Conservation (phyloP, 2,113 vertebrate species). For the Apodemus sylvaticus region DNA sequence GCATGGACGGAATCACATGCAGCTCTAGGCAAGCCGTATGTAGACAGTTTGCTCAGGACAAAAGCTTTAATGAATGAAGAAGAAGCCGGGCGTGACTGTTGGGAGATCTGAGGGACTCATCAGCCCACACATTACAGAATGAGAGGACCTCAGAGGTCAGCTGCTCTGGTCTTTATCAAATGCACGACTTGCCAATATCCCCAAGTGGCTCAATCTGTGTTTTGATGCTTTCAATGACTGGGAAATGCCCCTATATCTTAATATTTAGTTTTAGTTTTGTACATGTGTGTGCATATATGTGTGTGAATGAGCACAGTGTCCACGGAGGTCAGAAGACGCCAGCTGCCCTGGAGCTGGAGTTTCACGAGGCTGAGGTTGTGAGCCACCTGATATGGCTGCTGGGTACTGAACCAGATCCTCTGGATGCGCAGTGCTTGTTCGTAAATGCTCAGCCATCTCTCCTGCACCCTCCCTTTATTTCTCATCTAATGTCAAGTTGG, state of each 20-base stretch:
- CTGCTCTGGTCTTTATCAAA: background rate
- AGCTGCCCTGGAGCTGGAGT: background rate
- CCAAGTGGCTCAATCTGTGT: background rate
- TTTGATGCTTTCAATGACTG: background rate
- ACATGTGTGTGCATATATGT: too few species aligned
- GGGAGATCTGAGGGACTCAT: background rate
- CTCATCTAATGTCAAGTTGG: background rate
- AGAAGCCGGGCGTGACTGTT: background rate
- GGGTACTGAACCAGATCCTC: background rate
- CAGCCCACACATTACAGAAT: background rate
- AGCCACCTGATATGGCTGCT: background rate
- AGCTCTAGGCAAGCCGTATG: background rate
- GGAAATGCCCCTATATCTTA: background rate
- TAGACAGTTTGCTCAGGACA: background rate
- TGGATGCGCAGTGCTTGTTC: background rate
- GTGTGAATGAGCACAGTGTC: too few species aligned
- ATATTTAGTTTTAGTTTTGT: background rate
- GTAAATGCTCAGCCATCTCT: background rate
- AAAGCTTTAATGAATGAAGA: background rate
- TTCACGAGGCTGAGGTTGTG: fast-evolving
- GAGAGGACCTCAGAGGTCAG: background rate
- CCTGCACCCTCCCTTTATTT: background rate
- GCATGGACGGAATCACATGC: background rate
- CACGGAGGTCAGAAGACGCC: background rate
- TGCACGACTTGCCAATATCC: background rate